Base-by-base conservation (phyloP, 1,140 invertebrate species). In the Maconellicoccus hirsutus region DNA sequence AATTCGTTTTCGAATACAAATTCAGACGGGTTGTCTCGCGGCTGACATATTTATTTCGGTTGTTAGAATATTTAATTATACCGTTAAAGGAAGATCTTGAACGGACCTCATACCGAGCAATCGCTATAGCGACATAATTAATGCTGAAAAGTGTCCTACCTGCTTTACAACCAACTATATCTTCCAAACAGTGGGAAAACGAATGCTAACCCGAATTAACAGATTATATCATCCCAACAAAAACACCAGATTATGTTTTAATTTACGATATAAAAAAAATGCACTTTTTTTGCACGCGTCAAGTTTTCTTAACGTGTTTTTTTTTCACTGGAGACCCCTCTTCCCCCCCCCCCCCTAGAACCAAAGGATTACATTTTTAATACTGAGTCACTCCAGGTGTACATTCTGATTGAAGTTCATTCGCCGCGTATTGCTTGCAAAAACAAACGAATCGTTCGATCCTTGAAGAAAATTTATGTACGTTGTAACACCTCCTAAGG, bases 61-160 rank as follows among this genome's bases (percentile, higher is more conserved):
- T 52, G 42, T 52, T 52, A 52, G 42, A 52, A 52, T 52, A 52
- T 52, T 52, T 52, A 52, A 52, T 52, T 52, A 52, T 52, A 52
- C 42, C 42, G 42, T 52, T 52, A 52, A 52, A 52, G 42, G 42
- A 52, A 52, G 42, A 52, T 52, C 42, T 52, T 52, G 2, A 52
- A 52, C 42, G n/a, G 42, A 52, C 42, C 42, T 52, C 42, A 52
- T 52, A 52, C 42, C 42, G 42, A 52, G 42, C 42, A 19, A 52
- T 52, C 42, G 42, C 42, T 52, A 52, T 16, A 16, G 42, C 42
- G 42, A 52, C 42, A 19, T 52, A 52, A 52, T 52, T 52, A 52
- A 52, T 52, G 42, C 42, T 52, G 42, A 52, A 52, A 52, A 52
- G 42, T 52, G 42, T 52, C 42, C 42, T 52, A 52, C 42, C 42